Conservation (phyloP, 2,888 invertebrate genomes). For the Iphiclides podalirius region DNA sequence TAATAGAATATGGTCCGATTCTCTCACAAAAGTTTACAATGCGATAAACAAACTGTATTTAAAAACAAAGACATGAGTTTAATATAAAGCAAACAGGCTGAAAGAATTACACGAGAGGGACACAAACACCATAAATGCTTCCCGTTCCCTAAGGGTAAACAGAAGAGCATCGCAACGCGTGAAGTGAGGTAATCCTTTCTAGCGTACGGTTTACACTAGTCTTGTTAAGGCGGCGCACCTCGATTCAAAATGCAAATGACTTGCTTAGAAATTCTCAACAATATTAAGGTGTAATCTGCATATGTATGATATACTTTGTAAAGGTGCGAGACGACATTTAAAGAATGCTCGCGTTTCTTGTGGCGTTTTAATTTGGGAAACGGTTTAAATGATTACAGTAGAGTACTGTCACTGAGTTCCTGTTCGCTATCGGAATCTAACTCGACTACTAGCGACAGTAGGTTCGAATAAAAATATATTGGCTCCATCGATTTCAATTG, state of each 20-base stretch:
- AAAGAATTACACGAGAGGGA: slow-evolving; percentile 69
- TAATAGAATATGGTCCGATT: slow-evolving; percentile 60
- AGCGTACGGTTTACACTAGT: slow-evolving; percentile 46
- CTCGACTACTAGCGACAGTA: slow-evolving; percentile 10
- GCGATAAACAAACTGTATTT: slow-evolving; percentile 71
- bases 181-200: slow-evolving; percentile 69
- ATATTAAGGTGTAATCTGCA: slow-evolving; percentile 60
- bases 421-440: too few species aligned
- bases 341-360: background rate
- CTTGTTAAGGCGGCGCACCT: slow-evolving; percentile 58
- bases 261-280: slow-evolving; percentile 55
- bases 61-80: slow-evolving; percentile 75
- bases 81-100: slow-evolving; percentile 74
- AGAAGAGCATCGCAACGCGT: slow-evolving; percentile 45
- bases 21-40: slow-evolving; percentile 69
- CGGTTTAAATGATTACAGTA: too few species aligned
- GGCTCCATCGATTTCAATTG: slow-evolving; percentile 21
- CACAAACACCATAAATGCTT: slow-evolving; percentile 61
- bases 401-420: too few species aligned
- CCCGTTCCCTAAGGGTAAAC: slow-evolving; percentile 57
- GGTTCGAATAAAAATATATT: slow-evolving; percentile 21
- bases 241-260: slow-evolving; percentile 62
- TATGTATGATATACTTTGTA: slow-evolving; percentile 47
- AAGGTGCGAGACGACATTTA: slow-evolving; percentile 3
- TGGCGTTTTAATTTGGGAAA: too few species aligned